A percentile compares a stretch with the other conserved stretches of the same genome.
Conservation (phyloP, 1,140 invertebrate species). For the Hycleus cichorii region DNA sequence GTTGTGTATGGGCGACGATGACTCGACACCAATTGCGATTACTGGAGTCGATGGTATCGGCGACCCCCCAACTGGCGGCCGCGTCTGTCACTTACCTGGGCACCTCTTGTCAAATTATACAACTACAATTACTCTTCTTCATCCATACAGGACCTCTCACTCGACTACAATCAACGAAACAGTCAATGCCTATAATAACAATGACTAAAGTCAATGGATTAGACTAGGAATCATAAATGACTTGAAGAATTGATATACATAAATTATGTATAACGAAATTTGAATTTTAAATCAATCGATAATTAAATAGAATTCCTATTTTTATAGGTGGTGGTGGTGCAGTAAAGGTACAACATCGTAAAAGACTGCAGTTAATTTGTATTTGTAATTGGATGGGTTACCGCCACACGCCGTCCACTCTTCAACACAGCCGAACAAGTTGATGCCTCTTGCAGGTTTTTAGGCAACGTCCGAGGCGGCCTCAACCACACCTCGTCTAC, state of each 20-base stretch:
- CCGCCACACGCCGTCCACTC: too few species aligned
- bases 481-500: slow-evolving; percentile 32
- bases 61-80: slow-evolving; percentile 34
- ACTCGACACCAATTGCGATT: slow-evolving; percentile 34
- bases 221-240: not conserved
- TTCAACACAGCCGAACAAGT: too few species aligned
- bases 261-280: too few species aligned
- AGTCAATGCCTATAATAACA: slow-evolving; percentile 1
- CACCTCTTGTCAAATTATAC: slow-evolving; percentile 38
- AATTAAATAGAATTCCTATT: too few species aligned
- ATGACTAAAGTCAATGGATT: slow-evolving; percentile 7
- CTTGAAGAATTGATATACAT: too few species aligned
- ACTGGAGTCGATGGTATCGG: slow-evolving; percentile 32
- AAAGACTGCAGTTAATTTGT: too few species aligned
- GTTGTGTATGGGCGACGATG: slow-evolving; percentile 18
- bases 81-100: slow-evolving; percentile 37
- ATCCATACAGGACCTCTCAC: slow-evolving; percentile 1
- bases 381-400: too few species aligned
- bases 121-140: slow-evolving; percentile 34
- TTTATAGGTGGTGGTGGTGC: too few species aligned
- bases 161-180: too few species aligned
- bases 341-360: too few species aligned
- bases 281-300: too few species aligned
- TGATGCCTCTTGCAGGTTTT: too few species aligned
- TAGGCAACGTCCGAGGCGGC: slow-evolving; percentile 10